Percentiles rank a stretch among this genome's conserved stretches.
Conservation (phyloP, 2,797 vertebrate genomes). For the Arnoldichthys spilopterus region DNA sequence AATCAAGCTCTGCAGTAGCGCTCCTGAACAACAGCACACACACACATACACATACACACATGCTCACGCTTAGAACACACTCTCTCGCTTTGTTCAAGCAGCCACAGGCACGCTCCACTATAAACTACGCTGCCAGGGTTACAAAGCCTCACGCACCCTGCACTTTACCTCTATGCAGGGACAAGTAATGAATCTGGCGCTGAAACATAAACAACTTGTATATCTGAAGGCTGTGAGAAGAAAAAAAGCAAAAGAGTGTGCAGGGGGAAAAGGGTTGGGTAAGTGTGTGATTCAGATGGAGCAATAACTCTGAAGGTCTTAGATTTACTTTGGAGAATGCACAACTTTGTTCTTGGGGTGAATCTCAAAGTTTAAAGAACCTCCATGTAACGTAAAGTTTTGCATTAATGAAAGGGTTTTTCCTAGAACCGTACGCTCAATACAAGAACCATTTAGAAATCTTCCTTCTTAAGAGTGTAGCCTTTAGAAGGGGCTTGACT, state of each 20-base stretch:
- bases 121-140: slow-evolving; percentile 51
- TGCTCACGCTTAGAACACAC: slow-evolving; percentile 29
- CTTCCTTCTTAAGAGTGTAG: not conserved
- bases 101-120: slow-evolving; percentile 50
- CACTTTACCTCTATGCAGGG: slow-evolving; percentile 42
- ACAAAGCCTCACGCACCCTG: slow-evolving; percentile 17
- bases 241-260: slow-evolving; percentile 4
- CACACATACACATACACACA: slow-evolving; percentile 32
- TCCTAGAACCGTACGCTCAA: not conserved
- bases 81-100: slow-evolving; percentile 50
- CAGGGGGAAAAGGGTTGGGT: not conserved
- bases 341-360: slow-evolving; percentile 3
- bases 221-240: slow-evolving; percentile 24
- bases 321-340: slow-evolving; percentile 7
- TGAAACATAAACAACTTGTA: slow-evolving; percentile 28
- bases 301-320: slow-evolving; percentile 24
- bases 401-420: not conserved
- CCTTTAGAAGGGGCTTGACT: not conserved
- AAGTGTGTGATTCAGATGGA: slow-evolving; percentile 23
- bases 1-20: slow-evolving; percentile 59
- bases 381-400: not conserved
- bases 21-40: slow-evolving; percentile 44
- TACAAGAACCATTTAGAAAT: not conserved
- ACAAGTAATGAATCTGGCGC: slow-evolving; percentile 54
- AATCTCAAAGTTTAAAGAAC: not conserved